These are phyloP conservation scores for Polypterus bichir DNA, from an alignment of 2,113 vertebrate species.

Conservation along the genomic window DNA sequence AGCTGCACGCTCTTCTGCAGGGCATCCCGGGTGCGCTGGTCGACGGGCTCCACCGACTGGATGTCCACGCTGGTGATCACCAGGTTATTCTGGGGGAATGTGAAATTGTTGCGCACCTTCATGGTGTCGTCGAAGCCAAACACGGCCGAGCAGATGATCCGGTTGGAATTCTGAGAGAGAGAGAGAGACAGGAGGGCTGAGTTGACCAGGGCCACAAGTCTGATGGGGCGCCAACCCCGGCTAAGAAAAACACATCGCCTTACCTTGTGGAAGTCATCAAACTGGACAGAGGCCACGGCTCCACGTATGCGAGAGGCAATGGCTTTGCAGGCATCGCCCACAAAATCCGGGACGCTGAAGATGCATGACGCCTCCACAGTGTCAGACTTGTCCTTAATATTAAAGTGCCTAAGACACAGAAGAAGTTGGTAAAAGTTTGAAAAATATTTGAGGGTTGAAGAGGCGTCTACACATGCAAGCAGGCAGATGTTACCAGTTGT, in stretches of 20 bases:
- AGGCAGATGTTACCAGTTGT: constrained; percentile 62
- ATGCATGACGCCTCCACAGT: constrained; percentile 32
- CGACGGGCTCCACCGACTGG: constrained; percentile 78
- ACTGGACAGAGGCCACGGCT: constrained; percentile 74
- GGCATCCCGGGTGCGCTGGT: constrained; percentile 72
- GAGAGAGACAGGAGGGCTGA: no score
- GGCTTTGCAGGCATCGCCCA: constrained; percentile 76
- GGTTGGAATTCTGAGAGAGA: constrained; percentile 59
- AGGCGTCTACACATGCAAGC: neutral
- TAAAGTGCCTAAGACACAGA: constrained; percentile 64
- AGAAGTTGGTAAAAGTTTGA: neutral
- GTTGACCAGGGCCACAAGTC: neutral
- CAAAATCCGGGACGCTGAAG: constrained; percentile 71
- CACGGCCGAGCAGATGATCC: constrained; percentile 73
- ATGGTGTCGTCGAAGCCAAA: constrained; percentile 70
- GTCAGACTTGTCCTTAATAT: constrained; percentile 31
- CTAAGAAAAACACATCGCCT: neutral
- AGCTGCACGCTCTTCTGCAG: constrained; percentile 81
- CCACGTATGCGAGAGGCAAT: constrained; percentile 72
- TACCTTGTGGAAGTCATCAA: constrained; percentile 84
- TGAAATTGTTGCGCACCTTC: constrained; percentile 39
- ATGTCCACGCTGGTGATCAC: constrained; percentile 80
- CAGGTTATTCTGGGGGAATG: constrained; percentile 65
- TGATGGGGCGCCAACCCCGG: neutral
- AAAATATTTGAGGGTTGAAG: no score